Evolutionary conservation across 2,888 invertebrate genomes (phyloP).

Genomic region (Plusia festucae): DNA sequence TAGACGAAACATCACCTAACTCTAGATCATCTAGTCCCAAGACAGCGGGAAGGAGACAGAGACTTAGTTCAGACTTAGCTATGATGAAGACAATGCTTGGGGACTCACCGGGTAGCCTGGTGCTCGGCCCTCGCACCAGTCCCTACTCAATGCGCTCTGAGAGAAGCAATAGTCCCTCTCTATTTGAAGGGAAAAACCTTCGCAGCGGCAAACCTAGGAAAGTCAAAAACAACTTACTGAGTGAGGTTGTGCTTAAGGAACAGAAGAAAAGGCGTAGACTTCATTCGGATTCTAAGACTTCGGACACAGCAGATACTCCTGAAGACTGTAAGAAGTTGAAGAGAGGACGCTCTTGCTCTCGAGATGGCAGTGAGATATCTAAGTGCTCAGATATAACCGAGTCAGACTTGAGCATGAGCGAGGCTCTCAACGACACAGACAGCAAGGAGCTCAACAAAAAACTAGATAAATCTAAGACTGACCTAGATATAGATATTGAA

Average conservation of each 20-base stretch:
- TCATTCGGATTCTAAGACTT: constrained; percentile 87
- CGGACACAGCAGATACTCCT: constrained; percentile 74
- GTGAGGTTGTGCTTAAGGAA: constrained; percentile 89
- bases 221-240: constrained; percentile 87
- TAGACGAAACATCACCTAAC: constrained; percentile 79
- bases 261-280: constrained; percentile 88
- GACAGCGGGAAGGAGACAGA: constrained; percentile 79
- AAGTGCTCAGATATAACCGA: constrained; percentile 90
- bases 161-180: constrained; percentile 86
- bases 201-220: constrained; percentile 92
- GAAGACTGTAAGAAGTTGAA: constrained; percentile 84
- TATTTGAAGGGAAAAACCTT: constrained; percentile 88
- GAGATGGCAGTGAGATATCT: constrained; percentile 90
- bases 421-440: constrained; percentile 84
- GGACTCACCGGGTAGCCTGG: constrained; percentile 78
- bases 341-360: constrained; percentile 85
- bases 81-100: constrained; percentile 85
- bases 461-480: constrained; percentile 88
- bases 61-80: constrained; percentile 84
- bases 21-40: constrained; percentile 86
- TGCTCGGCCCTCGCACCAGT: constrained; percentile 84
- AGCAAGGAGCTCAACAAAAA: constrained; percentile 86
- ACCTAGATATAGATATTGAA: constrained; percentile 89
- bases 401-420: constrained; percentile 91
- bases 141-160: constrained; percentile 91